Conservation (phyloP, 2,797 vertebrate genomes). For the Epinephelus coioides region DNA sequence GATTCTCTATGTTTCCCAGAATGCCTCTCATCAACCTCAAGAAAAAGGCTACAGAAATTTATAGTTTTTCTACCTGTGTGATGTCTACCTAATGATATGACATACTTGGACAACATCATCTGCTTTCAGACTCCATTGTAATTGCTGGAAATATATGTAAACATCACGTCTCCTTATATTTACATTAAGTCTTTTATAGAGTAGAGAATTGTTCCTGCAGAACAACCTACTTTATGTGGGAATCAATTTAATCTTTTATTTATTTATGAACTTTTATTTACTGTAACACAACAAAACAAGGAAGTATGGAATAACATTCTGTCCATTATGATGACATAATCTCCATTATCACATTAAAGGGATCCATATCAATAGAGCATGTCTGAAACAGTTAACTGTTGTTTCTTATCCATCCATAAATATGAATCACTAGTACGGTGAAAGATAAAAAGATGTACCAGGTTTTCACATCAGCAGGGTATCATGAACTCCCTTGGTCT, state of each 20-base stretch:
- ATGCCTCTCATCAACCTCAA: not conserved
- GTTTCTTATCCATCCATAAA: not conserved
- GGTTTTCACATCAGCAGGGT: not conserved
- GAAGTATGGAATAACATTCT: not conserved
- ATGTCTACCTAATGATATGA: not conserved
- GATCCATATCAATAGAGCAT: not conserved
- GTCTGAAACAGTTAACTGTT: not conserved
- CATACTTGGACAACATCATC: not conserved
- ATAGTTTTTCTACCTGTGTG: not conserved
- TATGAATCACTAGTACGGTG: no score
- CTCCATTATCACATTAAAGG: not conserved
- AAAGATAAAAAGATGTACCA: no score
- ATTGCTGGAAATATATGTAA: not conserved
- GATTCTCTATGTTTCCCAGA: not conserved
- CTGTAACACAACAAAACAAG: not conserved
- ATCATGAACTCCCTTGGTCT: not conserved
- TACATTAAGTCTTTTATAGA: not conserved
- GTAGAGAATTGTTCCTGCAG: not conserved
- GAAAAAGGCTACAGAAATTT: not conserved
- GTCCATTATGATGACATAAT: not conserved
- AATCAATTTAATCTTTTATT: not conserved
- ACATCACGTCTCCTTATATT: not conserved
- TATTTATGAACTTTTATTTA: not conserved
- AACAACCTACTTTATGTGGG: not conserved
- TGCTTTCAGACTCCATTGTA: not conserved